Conservation (phyloP, 2,888 invertebrate species). For the Amphipoea oculea region DNA sequence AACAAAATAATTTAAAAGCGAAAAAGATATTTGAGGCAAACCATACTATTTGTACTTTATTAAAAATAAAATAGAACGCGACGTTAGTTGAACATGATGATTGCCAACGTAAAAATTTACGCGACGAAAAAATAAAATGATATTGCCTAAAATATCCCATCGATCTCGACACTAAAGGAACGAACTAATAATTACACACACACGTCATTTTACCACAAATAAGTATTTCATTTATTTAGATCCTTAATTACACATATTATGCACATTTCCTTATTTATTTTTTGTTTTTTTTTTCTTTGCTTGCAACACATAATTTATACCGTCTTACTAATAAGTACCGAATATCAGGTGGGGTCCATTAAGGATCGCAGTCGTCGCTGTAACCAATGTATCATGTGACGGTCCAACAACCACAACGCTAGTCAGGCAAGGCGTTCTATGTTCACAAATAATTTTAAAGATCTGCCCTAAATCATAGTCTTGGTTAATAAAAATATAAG, state of each 20-base stretch:
- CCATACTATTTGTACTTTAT: slow-evolving; percentile 62
- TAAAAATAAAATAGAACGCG: slow-evolving; percentile 39
- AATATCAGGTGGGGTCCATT: slow-evolving; percentile 66
- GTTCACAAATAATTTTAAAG: slow-evolving; percentile 18
- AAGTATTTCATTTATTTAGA: slow-evolving; percentile 64
- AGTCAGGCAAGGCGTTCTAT: neutral
- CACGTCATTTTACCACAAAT: slow-evolving; percentile 68
- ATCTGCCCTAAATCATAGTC: slow-evolving; percentile 9
- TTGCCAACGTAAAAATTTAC: slow-evolving; percentile 26
- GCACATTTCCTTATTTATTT: slow-evolving; percentile 76
- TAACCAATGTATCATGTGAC: slow-evolving; percentile 23
- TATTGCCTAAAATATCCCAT: slow-evolving; percentile 68
- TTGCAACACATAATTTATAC: slow-evolving; percentile 74
- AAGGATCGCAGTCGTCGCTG: slow-evolving; percentile 39
- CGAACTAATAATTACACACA: slow-evolving; percentile 64
- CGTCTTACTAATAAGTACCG: slow-evolving; percentile 77
- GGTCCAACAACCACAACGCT: slow-evolving; percentile 24
- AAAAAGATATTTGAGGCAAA: slow-evolving; percentile 68
- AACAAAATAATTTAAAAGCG: slow-evolving; percentile 70
- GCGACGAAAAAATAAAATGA: slow-evolving; percentile 37
- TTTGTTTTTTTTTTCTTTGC: slow-evolving; percentile 65
- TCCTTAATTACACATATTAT: slow-evolving; percentile 79
- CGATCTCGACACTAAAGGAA: slow-evolving; percentile 63
- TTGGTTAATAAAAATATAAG: slow-evolving; percentile 7
- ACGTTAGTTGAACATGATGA: slow-evolving; percentile 18